Base-by-base conservation (phyloP, 2,888 invertebrate species). In the Napeogenes inachia region DNA sequence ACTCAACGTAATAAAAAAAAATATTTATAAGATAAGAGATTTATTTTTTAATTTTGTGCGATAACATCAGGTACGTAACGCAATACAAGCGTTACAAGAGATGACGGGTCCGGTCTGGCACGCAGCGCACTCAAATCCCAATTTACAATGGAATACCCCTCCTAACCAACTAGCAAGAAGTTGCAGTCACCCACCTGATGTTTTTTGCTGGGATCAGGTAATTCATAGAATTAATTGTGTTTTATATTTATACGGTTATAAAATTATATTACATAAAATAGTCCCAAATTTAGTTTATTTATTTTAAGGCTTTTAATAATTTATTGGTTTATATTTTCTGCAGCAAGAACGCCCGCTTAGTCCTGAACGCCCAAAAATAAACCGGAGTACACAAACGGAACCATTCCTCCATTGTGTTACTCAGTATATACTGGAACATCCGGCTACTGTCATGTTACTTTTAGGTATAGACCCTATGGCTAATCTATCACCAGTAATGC, bases 151-250 rank as follows among this genome's bases (percentile, higher is more conserved):
- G 87, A 92, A 85, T 70, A 88, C 88, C 59, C 91, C 81, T 4
- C 86, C 87, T 3, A 92, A 91, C 66, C 85, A 92, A 66, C 90
- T 96, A 59, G 95, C 95, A 2, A 92, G 96, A 63, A 94, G 95
- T 77, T 94, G 95, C 62, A 96, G 96, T 2, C 96, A 96, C 85
- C 96, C 96, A 0, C 95, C 96, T 0, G 96, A 96, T 74, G 95
- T 96, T 68, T 95, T 96, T 82, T 94, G 94, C 73, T 95, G 95
- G 92, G 94, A 95, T 73, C 92, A 91, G 78, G 90, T 89, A 72
- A 57, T 21, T 64, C 45, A 38, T 13, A 32, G 58, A 57, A 45
- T 13, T 42, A 45, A 12, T 35, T 38, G 32, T 38, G 32, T 55
- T 12, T 13, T 12, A 55, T 47, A 42, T 45, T 45, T 45, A 21